phyloP scores from a whole-genome alignment of 2,797 vertebrate species.

The Eutrigla gurnardus region DNA sequence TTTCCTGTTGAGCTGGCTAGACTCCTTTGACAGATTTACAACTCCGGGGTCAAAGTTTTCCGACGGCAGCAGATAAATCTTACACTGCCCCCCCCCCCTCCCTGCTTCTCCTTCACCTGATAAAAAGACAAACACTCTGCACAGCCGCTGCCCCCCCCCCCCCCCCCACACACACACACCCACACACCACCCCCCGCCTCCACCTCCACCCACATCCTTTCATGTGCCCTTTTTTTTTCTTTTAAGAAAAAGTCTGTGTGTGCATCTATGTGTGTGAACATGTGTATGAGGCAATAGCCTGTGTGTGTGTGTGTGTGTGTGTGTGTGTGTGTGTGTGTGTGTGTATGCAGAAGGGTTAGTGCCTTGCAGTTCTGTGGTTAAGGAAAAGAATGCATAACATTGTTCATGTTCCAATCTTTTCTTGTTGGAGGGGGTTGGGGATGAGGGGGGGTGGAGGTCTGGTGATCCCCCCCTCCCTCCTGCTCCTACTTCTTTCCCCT shows the following conservation, averaged over 20 bases:
- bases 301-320: slow-evolving; percentile 21
- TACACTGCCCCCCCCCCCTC: slow-evolving; percentile 48
- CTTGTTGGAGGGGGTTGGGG: background rate
- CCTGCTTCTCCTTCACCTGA: slow-evolving; percentile 77
- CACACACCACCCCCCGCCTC: background rate
- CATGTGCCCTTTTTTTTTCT: slow-evolving; percentile 68
- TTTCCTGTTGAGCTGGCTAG: slow-evolving; percentile 87
- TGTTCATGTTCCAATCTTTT: slow-evolving; percentile 77
- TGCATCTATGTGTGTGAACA: slow-evolving; percentile 34
- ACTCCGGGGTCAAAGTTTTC: slow-evolving; percentile 86
- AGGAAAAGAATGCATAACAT: slow-evolving; percentile 77
- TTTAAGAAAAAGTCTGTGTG: slow-evolving; percentile 13
- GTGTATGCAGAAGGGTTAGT: slow-evolving; percentile 23
- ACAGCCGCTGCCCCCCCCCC: slow-evolving; percentile 40
- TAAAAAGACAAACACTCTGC: slow-evolving; percentile 75
- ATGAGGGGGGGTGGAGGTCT: slow-evolving; percentile 5
- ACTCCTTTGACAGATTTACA: slow-evolving; percentile 88
- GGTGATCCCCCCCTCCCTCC: slow-evolving; percentile 6
- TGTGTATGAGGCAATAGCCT: slow-evolving; percentile 25
- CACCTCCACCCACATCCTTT: slow-evolving; percentile 68
- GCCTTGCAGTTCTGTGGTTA: slow-evolving; percentile 70
- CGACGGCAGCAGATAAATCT: slow-evolving; percentile 85
- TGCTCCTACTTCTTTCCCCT: slow-evolving; percentile 35
- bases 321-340: slow-evolving; percentile 14
- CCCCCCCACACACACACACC: background rate